Evolutionary conservation across 2,113 vertebrate species (phyloP).

Genomic region (Hippolais icterina): DNA sequence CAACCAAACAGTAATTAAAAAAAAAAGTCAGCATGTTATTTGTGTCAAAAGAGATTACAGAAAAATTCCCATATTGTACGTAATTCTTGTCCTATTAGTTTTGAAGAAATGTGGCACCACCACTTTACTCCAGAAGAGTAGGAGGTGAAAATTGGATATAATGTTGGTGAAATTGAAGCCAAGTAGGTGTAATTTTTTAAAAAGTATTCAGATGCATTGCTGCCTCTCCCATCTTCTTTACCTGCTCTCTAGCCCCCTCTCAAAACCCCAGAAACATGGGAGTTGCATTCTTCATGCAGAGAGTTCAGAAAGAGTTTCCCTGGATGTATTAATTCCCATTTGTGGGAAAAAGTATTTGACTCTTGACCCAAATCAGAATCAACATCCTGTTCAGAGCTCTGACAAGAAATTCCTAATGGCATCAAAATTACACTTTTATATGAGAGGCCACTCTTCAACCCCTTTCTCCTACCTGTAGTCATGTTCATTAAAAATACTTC

Average conservation of each 20-base stretch:
- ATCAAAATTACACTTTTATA: neutral
- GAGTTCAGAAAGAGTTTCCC: neutral
- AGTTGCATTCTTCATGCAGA: neutral
- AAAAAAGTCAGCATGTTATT: constrained; percentile 1
- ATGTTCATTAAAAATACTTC: neutral
- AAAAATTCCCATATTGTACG: neutral
- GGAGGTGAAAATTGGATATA: neutral
- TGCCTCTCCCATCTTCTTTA: neutral
- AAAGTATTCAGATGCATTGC: neutral
- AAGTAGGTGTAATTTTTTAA: rapidly evolving
- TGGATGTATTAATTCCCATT: neutral
- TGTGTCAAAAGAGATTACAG: neutral
- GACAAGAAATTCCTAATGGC: neutral
- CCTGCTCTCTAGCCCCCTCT: neutral
- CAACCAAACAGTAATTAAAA: constrained; percentile 9
- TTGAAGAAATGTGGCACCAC: neutral
- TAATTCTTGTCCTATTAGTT: neutral
- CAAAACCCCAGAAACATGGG: neutral
- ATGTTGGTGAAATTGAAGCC: neutral
- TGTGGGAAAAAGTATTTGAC: neutral
- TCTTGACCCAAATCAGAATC: neutral
- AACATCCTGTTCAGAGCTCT: neutral
- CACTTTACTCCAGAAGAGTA: neutral
- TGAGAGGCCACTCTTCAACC: neutral
- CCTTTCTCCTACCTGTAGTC: neutral